Conservation (phyloP, 2,888 invertebrate species). For the Globia sparganii region DNA sequence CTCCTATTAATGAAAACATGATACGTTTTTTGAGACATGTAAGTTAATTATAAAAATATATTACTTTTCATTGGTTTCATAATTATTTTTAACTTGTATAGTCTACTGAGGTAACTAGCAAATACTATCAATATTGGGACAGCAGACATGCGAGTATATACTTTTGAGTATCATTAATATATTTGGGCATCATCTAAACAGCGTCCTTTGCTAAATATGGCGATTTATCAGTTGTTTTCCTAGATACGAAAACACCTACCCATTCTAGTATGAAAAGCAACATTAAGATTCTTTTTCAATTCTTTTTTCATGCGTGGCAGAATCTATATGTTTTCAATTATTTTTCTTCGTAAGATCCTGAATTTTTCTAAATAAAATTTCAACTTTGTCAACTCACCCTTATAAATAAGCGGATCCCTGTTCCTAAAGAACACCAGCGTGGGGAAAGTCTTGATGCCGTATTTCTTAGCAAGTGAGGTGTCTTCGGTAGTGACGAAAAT, state of each 20-base stretch:
- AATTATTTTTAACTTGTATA: neutral
- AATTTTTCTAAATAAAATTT: neutral
- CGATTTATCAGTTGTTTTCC: neutral
- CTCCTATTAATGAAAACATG: conserved; percentile 88
- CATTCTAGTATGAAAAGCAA: neutral
- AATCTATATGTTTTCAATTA: neutral
- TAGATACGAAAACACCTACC: neutral
- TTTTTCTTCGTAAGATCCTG: neutral
- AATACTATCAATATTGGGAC: neutral
- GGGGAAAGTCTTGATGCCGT: conserved; percentile 96
- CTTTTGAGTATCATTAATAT: neutral
- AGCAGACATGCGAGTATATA: neutral
- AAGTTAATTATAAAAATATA: neutral
- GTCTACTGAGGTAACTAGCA: neutral
- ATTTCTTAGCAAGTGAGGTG: conserved; percentile 94
- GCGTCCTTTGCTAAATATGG: neutral
- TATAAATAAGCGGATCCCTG: conserved; percentile 96
- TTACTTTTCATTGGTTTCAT: neutral
- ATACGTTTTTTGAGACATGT: neutral
- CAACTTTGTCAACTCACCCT: conserved; percentile 82
- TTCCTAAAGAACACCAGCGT: conserved; percentile 97
- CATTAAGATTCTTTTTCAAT: neutral
- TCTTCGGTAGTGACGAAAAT: conserved; percentile 98
- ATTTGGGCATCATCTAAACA: neutral
- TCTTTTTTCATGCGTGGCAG: neutral